These are phyloP conservation scores for Oreochromis niloticus DNA, from an alignment of 2,113 vertebrate species.

Conservation along the genomic window DNA sequence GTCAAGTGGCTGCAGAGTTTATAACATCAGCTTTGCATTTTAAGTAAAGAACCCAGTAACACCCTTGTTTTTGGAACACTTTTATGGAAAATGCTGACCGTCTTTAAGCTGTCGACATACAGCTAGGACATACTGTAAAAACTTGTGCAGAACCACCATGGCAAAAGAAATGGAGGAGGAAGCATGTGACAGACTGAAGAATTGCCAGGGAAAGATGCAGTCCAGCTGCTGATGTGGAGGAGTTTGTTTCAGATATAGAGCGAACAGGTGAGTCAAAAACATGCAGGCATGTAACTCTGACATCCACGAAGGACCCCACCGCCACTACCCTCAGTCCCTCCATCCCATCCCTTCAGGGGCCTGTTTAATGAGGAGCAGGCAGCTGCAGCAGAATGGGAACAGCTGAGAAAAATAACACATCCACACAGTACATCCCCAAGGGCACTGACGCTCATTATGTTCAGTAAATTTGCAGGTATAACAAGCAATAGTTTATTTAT, in stretches of 20 bases:
- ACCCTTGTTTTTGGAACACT: background rate
- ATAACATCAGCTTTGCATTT: slow-evolving; percentile 25
- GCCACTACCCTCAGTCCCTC: background rate
- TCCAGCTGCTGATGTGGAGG: slow-evolving; percentile 37
- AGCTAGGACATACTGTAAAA: background rate
- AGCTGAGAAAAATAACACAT: slow-evolving; percentile 52
- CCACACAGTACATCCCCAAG: slow-evolving; percentile 28
- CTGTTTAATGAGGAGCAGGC: slow-evolving; percentile 66
- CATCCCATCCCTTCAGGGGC: slow-evolving; percentile 19
- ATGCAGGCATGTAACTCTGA: slow-evolving; percentile 17
- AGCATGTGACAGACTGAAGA: background rate
- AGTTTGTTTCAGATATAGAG: slow-evolving; percentile 5
- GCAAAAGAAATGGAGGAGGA: background rate
- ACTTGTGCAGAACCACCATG: background rate
- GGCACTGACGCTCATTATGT: background rate
- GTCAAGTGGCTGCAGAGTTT: slow-evolving; percentile 11
- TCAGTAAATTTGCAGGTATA: slow-evolving; percentile 13
- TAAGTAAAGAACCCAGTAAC: background rate
- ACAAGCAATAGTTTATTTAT: background rate
- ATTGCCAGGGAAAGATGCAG: background rate
- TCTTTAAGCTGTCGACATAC: background rate
- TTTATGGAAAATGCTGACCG: background rate
- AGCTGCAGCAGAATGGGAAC: slow-evolving; percentile 57
- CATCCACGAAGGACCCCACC: background rate
- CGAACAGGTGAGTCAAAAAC: slow-evolving; percentile 56